Conservation (phyloP, 2,888 invertebrate species). For the Dilophus febrilis region DNA sequence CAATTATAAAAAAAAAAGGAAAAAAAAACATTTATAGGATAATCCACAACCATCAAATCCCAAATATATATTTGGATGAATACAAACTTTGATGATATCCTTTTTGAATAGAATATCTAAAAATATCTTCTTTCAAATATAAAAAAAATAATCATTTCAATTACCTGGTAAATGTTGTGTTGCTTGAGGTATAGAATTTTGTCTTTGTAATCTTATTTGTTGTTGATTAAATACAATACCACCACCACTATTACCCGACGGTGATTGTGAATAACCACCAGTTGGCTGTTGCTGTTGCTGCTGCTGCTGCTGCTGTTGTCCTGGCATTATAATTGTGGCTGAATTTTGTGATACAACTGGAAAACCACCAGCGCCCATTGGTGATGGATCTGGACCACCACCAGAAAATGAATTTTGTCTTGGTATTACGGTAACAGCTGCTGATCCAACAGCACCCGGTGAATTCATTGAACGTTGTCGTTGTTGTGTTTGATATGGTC, state of each 20-base stretch:
- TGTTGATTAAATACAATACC: constrained; percentile 22
- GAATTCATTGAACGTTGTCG: constrained; percentile 25
- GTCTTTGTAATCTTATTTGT: constrained; percentile 24
- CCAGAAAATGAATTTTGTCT: constrained; percentile 27
- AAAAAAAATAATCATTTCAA: too few species aligned
- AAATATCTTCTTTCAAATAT: too few species aligned
- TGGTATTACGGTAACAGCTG: constrained; percentile 15
- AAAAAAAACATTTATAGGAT: too few species aligned
- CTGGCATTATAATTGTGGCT: too few species aligned
- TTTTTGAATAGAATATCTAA: too few species aligned
- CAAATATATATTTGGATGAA: too few species aligned
- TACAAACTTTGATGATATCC: too few species aligned
- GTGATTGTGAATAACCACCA: constrained; percentile 17
- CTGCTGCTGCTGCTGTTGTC: too few species aligned
- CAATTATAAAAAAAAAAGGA: too few species aligned
- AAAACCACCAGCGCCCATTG: constrained; percentile 16
- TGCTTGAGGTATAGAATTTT: constrained; percentile 28
- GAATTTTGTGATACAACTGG: constrained; percentile 9
- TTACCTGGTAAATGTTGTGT: constrained; percentile 31
- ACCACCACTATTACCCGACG: constrained; percentile 15
- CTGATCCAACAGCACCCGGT: too few species aligned
- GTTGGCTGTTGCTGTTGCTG: too few species aligned
- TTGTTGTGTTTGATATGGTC: constrained; percentile 23
- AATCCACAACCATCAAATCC: too few species aligned
- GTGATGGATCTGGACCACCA: constrained; percentile 12